These are phyloP conservation scores for Ichneumoninae sp. DNA, from an alignment of 2,888 invertebrate genomes.

Conservation along the genomic window DNA sequence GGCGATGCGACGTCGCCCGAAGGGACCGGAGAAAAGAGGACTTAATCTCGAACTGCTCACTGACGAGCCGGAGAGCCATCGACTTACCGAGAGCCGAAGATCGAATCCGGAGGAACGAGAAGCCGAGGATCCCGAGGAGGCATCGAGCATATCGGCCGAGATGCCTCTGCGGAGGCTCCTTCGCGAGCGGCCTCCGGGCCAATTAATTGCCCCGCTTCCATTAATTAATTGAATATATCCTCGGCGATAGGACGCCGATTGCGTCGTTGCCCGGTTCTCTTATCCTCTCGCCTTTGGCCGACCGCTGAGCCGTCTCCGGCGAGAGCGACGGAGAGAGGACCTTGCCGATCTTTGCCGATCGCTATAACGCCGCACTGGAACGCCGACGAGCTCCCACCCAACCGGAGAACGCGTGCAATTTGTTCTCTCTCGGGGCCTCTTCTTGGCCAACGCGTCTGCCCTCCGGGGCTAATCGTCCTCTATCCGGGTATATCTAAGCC, in stretches of 20 bases:
- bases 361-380: neutral
- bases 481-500: slow-evolving; percentile 61
- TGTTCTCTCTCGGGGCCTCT: slow-evolving; percentile 50
- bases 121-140: neutral
- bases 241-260: slow-evolving; percentile 73
- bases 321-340: slow-evolving; percentile 2
- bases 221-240: slow-evolving; percentile 81
- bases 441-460: slow-evolving; percentile 55
- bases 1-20: slow-evolving; percentile 31
- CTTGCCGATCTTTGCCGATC: slow-evolving; percentile 10
- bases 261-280: slow-evolving; percentile 60
- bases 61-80: slow-evolving; percentile 56
- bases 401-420: slow-evolving; percentile 56
- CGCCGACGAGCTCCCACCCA: slow-evolving; percentile 3
- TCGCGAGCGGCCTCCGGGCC: slow-evolving; percentile 45
- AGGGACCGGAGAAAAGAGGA: slow-evolving; percentile 64
- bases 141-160: neutral
- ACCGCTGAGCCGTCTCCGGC: slow-evolving; percentile 36
- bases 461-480: slow-evolving; percentile 64
- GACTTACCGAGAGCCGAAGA: slow-evolving; percentile 15
- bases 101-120: slow-evolving; percentile 32
- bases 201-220: slow-evolving; percentile 80
- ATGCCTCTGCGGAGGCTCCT: slow-evolving; percentile 26
- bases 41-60: slow-evolving; percentile 73
- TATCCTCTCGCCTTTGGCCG: slow-evolving; percentile 49